A percentile compares a stretch with the other conserved stretches of the same genome.
Evolutionary conservation across 2,888 invertebrate genomes (phyloP).

Genomic region (Drosophila algonquin): DNA sequence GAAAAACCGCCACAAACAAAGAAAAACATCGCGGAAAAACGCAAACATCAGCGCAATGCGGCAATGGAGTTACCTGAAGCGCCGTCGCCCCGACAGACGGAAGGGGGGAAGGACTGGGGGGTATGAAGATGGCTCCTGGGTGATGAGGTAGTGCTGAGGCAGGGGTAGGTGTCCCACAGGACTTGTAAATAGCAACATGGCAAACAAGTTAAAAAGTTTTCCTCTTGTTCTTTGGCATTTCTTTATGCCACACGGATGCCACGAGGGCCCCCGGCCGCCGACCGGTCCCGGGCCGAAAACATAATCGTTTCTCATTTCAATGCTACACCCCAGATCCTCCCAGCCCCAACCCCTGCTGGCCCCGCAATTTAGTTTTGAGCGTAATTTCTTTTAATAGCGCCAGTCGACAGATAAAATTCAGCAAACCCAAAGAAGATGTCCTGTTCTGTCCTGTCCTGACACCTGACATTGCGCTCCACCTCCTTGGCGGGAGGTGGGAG

Average conservation of each 20-base stretch:
- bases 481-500: constrained; percentile 1
- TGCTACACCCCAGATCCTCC: constrained; percentile 46
- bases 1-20: constrained; percentile 25
- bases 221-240: constrained; percentile 68
- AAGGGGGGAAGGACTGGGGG: neutral
- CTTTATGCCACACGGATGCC: constrained; percentile 60
- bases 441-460: constrained; percentile 25
- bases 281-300: constrained; percentile 50
- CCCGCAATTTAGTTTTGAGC: constrained; percentile 83
- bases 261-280: constrained; percentile 64
- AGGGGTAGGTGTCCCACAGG: constrained; percentile 74
- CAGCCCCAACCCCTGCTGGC: constrained; percentile 43
- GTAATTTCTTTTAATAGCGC: constrained; percentile 83
- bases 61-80: constrained; percentile 64
- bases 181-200: constrained; percentile 82
- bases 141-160: too few relatives aligned
- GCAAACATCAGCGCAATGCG: constrained; percentile 77
- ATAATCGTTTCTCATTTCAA: constrained; percentile 84
- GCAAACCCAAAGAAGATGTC: constrained; percentile 42
- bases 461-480: constrained; percentile 44
- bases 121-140: too few relatives aligned
- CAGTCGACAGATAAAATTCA: constrained; percentile 80
- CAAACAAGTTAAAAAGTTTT: constrained; percentile 82
- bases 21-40: constrained; percentile 56
- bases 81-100: constrained; percentile 3